A percentile compares a stretch with the other conserved stretches of the same genome.
phyloP scores from a whole-genome alignment of 1,140 invertebrate species.

The Heliconius congener region DNA sequence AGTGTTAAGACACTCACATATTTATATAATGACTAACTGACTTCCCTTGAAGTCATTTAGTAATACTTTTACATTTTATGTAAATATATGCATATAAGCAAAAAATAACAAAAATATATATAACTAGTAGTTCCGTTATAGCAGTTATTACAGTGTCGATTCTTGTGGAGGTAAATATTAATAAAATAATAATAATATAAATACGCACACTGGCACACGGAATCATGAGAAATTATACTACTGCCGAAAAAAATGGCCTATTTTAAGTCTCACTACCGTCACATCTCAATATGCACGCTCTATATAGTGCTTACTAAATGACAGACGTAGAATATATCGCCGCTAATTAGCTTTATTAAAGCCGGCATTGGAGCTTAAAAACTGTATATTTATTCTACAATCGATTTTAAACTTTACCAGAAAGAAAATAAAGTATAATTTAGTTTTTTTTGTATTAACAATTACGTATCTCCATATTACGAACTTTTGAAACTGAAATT shows the following conservation, averaged over 20 bases:
- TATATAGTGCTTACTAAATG: conserved; percentile 4
- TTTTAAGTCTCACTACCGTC: background rate
- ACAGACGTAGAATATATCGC: conserved; percentile 10
- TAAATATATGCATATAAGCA: too few relatives aligned
- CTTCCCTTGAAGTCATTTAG: too few relatives aligned
- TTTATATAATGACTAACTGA: too few relatives aligned
- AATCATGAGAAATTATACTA: background rate
- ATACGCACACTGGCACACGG: too few relatives aligned
- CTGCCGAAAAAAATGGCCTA: background rate
- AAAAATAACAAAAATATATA: too few relatives aligned
- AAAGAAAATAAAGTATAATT: background rate
- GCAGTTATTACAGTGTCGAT: too few relatives aligned
- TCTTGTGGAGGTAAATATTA: too few relatives aligned
- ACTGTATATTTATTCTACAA: background rate
- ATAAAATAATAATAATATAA: too few relatives aligned
- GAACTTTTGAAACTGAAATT: conserved; percentile 16
- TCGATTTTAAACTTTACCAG: background rate
- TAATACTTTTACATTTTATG: too few relatives aligned
- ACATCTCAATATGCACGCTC: conserved; percentile 7
- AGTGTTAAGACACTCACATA: background rate
- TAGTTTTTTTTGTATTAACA: background rate
- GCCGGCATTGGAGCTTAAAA: background rate
- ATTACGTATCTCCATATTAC: conserved; percentile 1
- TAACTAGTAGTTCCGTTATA: too few relatives aligned
- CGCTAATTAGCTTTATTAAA: conserved; percentile 27